These are phyloP conservation scores for Drosophila meridiana DNA, from an alignment of 2,888 invertebrate genomes.

Conservation along the genomic window DNA sequence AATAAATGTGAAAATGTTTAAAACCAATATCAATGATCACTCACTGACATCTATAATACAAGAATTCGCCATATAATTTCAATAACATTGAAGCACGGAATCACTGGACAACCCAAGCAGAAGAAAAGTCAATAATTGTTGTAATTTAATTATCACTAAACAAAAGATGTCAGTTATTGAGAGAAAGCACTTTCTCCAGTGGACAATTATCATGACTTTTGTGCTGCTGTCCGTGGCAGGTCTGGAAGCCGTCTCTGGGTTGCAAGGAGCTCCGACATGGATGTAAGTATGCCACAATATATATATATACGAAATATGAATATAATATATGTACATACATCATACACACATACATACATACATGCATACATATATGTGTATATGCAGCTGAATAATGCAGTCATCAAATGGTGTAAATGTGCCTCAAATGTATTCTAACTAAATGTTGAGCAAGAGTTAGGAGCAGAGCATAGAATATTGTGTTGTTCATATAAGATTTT, in stretches of 20 bases:
- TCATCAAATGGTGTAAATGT: not conserved
- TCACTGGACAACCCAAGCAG: conserved; percentile 2
- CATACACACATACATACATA: conserved; percentile 6
- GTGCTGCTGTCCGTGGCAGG: conserved; percentile 77
- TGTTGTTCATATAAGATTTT: not conserved
- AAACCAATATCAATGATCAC: conserved; percentile 18
- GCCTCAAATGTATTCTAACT: not conserved
- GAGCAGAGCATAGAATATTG: not conserved
- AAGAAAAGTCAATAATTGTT: conserved; percentile 16
- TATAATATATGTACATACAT: conserved; percentile 10
- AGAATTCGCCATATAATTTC: conserved; percentile 27
- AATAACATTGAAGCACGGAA: conserved; percentile 15
- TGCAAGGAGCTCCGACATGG: conserved; percentile 85
- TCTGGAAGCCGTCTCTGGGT: conserved; percentile 74
- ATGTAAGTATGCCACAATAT: conserved; percentile 80
- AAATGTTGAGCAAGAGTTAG: not conserved
- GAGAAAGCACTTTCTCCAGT: conserved; percentile 83
- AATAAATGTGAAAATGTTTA: conserved; percentile 34
- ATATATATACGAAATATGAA: not conserved
- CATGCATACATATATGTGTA: conserved; percentile 6
- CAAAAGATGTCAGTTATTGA: conserved; percentile 83
- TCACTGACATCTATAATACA: conserved; percentile 24
- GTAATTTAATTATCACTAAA: conserved; percentile 25
- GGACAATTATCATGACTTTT: conserved; percentile 79
- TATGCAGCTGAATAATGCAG: conserved; percentile 1